Percentiles rank a stretch among this genome's conserved stretches.
These are phyloP conservation scores for Mastigias papua DNA, from an alignment of 30 jellyfish, hydroid and myxozoan species.

Conservation along the genomic window DNA sequence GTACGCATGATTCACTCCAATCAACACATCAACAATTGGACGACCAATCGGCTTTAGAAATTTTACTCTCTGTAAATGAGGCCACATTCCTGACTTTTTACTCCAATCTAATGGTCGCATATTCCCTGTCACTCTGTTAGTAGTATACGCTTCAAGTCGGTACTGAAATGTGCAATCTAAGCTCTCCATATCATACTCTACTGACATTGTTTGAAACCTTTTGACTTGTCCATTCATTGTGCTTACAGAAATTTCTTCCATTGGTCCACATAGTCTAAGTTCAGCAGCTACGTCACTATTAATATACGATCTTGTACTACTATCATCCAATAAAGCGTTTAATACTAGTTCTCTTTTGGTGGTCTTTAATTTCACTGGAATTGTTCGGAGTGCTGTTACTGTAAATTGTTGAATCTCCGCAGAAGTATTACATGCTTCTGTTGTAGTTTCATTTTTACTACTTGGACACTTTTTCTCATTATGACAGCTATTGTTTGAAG, in stretches of 20 bases:
- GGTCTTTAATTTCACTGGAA: not conserved
- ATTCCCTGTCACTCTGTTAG: slow-evolving; percentile 71
- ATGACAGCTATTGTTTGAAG: not conserved
- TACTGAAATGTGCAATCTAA: too few species aligned
- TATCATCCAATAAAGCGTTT: not conserved
- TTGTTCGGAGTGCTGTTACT: not conserved
- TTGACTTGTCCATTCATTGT: too few species aligned
- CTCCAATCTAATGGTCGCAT: slow-evolving; percentile 38
- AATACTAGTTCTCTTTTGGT: not conserved
- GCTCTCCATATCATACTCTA: too few species aligned
- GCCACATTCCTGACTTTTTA: not conserved
- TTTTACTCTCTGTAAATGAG: slow-evolving; percentile 1
- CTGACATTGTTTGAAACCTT: too few species aligned
- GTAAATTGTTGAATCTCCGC: not conserved
- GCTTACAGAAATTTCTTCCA: too few species aligned
- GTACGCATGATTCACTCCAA: slow-evolving; percentile 53
- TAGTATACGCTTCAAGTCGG: slow-evolving; percentile 67
- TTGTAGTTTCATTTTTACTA: not conserved
- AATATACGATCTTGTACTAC: not conserved
- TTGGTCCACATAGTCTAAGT: not conserved
- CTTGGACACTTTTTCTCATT: not conserved
- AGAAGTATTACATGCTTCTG: not conserved
- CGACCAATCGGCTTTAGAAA: not conserved
- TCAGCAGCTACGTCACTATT: not conserved
- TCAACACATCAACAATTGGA: slow-evolving; percentile 25